These are phyloP conservation scores for Pyrrhosoma nymphula DNA, from an alignment of 2,888 invertebrate genomes.

Conservation along the genomic window DNA sequence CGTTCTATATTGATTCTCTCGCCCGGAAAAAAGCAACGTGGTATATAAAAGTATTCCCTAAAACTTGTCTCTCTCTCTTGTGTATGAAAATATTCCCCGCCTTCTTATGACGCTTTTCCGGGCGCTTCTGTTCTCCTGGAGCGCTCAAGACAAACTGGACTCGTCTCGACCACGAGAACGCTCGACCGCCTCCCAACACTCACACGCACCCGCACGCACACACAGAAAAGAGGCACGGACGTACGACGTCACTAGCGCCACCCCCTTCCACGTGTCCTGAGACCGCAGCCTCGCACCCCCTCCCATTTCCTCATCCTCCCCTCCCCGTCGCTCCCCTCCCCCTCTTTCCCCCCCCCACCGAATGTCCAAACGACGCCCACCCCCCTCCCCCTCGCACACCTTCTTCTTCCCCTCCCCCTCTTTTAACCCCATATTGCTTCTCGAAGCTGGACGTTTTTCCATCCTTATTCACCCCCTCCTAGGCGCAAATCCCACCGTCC, in stretches of 20 bases:
- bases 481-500: not conserved
- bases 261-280: not conserved
- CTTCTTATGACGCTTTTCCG: not conserved
- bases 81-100: no score
- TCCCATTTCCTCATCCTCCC: not conserved
- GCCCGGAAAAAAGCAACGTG: not conserved
- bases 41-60: not conserved
- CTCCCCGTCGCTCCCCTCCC: not conserved
- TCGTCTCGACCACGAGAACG: not conserved
- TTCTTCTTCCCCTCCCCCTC: not conserved
- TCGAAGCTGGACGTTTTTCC: slow-evolving; percentile 3
- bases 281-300: not conserved
- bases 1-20: not conserved
- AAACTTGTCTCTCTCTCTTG: not conserved
- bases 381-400: not conserved
- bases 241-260: not conserved
- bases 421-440: slow-evolving; percentile 38
- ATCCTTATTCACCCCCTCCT: not conserved
- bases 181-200: no score
- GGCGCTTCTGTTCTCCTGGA: slow-evolving; percentile 45
- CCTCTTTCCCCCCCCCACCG: not conserved
- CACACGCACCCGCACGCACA: no score
- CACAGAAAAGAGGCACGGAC: not conserved
- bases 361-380: not conserved
- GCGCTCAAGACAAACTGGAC: slow-evolving; percentile 55